Evolutionary conservation across 2,888 invertebrate species (phyloP), one percentile per base, ranked within the genome.

Genomic region (Caradrina kadenii): DNA sequence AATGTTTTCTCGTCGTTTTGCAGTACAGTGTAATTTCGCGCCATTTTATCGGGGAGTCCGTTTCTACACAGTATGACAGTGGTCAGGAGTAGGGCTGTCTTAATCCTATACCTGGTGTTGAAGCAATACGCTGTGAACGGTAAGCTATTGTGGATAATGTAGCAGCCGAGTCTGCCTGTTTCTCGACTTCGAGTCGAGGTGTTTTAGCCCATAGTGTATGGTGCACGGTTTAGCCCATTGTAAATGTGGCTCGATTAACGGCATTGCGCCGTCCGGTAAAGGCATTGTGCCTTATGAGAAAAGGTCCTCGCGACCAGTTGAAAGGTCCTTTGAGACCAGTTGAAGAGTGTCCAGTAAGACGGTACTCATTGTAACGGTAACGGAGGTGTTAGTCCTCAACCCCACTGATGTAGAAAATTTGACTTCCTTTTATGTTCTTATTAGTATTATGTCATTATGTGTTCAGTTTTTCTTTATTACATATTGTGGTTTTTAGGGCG

Each of bases 391-490:
- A 73, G 63, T 71, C 86, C 84, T 84, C 84, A 55, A 69, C 82
- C 75, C 76, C 84, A 84, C 84, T 86, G 86, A 13, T 76, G 84
- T 84, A 84, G 84, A 84, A 82, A 52, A 64, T 76, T 84, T 78
- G 84, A 84, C 84, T 82, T 76, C 81, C 83, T 79, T 80, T 81
- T 77, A 26, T 76, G 22, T 11, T 1, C 1, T 6, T 45, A n/a
- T n/a, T n/a, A n/a, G n/a, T n/a, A n/a, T 26, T 26, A 26, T 26
- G 26, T 26, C 2, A 26, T 26, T 26, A 26, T n/a, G 26, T 3
- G 26, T 26, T 26, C 26, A 26, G 26, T 26, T 26, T n/a, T 26
- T 26, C 26, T 26, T 26, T 26, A 26, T 26, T 3, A 26, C 26
- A 3, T 4, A 26, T 26, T 26, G 26, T 26, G 26, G 26, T 26